Conservation (phyloP, 2,888 invertebrate genomes). For the Xanthia togata region DNA sequence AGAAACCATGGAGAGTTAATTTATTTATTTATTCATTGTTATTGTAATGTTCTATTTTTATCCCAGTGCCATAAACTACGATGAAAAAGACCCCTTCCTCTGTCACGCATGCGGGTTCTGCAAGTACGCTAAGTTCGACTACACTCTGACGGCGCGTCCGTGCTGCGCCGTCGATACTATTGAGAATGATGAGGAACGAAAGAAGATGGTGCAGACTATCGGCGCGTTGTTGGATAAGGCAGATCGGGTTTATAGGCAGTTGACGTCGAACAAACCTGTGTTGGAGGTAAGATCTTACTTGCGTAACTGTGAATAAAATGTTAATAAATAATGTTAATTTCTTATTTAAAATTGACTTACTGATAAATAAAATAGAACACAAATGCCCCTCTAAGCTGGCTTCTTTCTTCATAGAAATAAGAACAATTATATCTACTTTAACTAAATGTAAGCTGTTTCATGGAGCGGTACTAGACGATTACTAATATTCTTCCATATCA, state of each 20-base stretch:
- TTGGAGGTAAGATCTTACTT: slow-evolving; percentile 91
- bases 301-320: too few species aligned
- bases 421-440: too few species aligned
- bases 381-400: too few species aligned
- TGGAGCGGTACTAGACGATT: too few species aligned
- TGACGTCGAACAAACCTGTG: slow-evolving; percentile 97
- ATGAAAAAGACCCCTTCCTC: slow-evolving; percentile 99
- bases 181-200: slow-evolving; percentile 98
- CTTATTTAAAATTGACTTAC: too few species aligned
- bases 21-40: too few species aligned
- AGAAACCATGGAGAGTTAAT: too few species aligned
- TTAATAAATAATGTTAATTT: too few species aligned
- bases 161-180: slow-evolving; percentile 99
- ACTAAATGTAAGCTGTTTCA: too few species aligned
- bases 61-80: slow-evolving; percentile 98
- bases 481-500: too few species aligned
- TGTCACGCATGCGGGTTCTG: slow-evolving; percentile 99
- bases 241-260: slow-evolving; percentile 97
- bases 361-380: too few species aligned
- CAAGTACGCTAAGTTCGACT: slow-evolving; percentile 99
- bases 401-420: too few species aligned
- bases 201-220: slow-evolving; percentile 97
- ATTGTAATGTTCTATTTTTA: neutral
- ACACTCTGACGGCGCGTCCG: slow-evolving; percentile 96
- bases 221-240: slow-evolving; percentile 98